Base-by-base conservation (phyloP, 1,140 invertebrate genomes). In the Hycleus phaleratus region DNA sequence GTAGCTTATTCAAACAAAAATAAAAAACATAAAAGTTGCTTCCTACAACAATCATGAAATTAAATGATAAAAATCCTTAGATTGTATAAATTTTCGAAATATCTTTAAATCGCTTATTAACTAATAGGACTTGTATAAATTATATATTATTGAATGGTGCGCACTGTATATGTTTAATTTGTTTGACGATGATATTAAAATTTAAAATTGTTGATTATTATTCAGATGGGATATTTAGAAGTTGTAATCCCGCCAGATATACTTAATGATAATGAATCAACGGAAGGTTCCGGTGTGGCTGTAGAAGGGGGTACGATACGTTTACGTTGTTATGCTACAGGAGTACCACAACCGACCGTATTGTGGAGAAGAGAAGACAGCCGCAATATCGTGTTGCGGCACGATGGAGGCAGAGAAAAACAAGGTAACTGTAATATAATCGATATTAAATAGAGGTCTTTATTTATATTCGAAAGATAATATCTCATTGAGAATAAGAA, bases 191-290 rank as follows among this genome's bases (percentile, higher is more conserved):
- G 18, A 18, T 18, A 18, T 18, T 18, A 18, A 18, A 18, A 1
- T 18, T 18, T 18, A 18, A 18, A 18, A 18, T 18, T 18, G 18
- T 18, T 18, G 18, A 18, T 18, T 18, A 12, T 32, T 32, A 32
- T 74, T 40, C 75, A 91, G 89, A 88, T 87, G 78, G 89, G 88
- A 49, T 83, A 85, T 66, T 79, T 93, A 71, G 82, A 86, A 56
- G 89, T 93, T 57, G 84, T 90, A 58, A 88, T 92, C 63, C 88
- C 90, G 11, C 88, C 90, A 32, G 88, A 91, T 69, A 91, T 92
- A 64, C 76, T 89, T 53, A 82, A 85, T 68, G 84, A 88, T 46
- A 72, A 77, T 11, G 78, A 80, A 63, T 75, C 76, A n/a, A 77
- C 78, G 0, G 77, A 79, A 40, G 76, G 77, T 3, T 73, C 76